Conservation (phyloP, 2,797 vertebrate species). For the Sitta carolinensis region DNA sequence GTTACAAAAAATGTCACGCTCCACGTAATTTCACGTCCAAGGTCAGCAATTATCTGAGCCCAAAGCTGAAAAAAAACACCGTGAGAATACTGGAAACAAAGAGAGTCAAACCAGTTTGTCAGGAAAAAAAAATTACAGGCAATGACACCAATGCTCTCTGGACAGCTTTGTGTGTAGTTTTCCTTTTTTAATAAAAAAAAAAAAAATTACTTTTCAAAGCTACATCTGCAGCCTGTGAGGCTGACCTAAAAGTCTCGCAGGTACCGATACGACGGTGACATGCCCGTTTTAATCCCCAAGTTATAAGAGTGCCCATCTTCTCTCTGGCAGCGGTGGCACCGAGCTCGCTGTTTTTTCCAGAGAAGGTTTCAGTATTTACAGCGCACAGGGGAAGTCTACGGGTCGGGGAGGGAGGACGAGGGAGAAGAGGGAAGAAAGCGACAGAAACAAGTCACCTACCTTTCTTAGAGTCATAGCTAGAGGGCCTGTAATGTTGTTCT, state of each 20-base stretch:
- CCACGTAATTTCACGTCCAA: conserved; percentile 8
- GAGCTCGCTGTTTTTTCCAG: background rate
- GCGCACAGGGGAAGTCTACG: background rate
- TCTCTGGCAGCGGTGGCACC: background rate
- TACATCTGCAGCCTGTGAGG: background rate
- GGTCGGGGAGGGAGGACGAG: background rate
- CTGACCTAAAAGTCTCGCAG: background rate
- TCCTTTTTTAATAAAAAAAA: background rate
- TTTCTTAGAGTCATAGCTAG: conserved; percentile 92
- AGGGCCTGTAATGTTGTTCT: conserved; percentile 88
- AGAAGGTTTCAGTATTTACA: background rate
- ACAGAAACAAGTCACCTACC: conserved; percentile 80
- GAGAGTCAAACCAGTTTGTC: conserved; percentile 28
- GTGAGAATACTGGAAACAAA: conserved; percentile 22
- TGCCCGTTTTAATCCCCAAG: background rate
- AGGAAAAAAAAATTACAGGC: background rate
- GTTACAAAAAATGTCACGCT: background rate
- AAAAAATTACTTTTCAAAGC: background rate
- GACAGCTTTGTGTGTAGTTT: background rate
- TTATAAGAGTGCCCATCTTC: background rate
- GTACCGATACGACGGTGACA: background rate
- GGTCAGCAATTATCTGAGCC: background rate
- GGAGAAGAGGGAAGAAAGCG: background rate
- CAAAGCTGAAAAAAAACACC: background rate
- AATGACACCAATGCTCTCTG: background rate